Percentiles rank a stretch among this genome's conserved stretches.
phyloP scores from a whole-genome alignment of 2,888 invertebrate species.

The Drosophila subsilvestris region DNA sequence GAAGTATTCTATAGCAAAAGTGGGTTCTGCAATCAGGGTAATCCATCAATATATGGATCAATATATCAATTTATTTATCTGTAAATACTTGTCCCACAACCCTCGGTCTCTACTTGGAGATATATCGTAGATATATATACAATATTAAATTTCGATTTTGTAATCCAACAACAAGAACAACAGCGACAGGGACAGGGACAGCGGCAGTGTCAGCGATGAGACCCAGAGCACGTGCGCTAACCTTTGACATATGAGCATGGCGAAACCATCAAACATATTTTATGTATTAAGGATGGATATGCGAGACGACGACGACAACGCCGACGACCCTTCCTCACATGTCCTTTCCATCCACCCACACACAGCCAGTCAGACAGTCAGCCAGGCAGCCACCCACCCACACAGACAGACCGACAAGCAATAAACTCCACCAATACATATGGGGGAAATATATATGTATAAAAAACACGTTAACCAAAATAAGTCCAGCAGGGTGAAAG shows the following conservation, averaged over 20 bases:
- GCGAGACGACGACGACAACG: slow-evolving; percentile 33
- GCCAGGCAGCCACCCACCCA: not conserved
- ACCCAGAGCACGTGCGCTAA: slow-evolving; percentile 79
- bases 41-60: slow-evolving; percentile 22
- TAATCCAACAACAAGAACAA: slow-evolving; percentile 29
- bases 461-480: slow-evolving; percentile 51
- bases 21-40: not conserved
- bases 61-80: slow-evolving; percentile 10
- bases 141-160: slow-evolving; percentile 79
- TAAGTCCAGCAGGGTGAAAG: slow-evolving; percentile 31
- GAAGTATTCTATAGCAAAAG: not conserved
- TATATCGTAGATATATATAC: slow-evolving; percentile 37
- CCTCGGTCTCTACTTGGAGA: slow-evolving; percentile 26
- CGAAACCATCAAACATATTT: slow-evolving; percentile 79
- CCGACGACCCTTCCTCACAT: slow-evolving; percentile 42
- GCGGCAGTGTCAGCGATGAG: slow-evolving; percentile 33
- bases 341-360: not conserved
- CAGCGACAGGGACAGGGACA: slow-evolving; percentile 22
- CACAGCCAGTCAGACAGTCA: not conserved
- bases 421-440: slow-evolving; percentile 33
- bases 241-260: slow-evolving; percentile 79
- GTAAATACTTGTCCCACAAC: slow-evolving; percentile 9
- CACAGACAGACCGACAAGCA: slow-evolving; percentile 32
- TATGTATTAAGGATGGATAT: slow-evolving; percentile 78
- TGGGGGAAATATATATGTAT: slow-evolving; percentile 30